Conservation (phyloP, 2,797 vertebrate genomes). For the Enteromius mattozi region DNA sequence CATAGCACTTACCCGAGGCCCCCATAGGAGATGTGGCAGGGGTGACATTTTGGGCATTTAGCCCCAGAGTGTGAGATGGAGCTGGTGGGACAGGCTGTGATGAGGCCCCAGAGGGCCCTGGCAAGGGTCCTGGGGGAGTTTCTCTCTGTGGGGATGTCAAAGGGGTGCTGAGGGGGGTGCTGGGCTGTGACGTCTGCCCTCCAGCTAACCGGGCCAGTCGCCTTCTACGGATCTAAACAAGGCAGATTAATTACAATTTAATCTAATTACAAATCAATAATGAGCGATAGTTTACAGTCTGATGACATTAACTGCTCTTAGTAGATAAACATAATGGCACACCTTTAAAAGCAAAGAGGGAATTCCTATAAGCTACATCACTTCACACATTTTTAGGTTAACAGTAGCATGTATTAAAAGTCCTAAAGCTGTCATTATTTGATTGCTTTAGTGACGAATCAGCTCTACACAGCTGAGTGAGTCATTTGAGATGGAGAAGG, state of each 20-base stretch:
- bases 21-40: constrained; percentile 98
- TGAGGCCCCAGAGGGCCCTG: constrained; percentile 83
- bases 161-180: constrained; percentile 92
- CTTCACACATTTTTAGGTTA: not conserved
- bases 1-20: constrained; percentile 84
- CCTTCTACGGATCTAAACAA: constrained; percentile 90
- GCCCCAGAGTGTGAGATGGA: constrained; percentile 89
- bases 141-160: constrained; percentile 97
- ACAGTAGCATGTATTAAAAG: not conserved
- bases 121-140: constrained; percentile 91
- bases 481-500: constrained; percentile 41
- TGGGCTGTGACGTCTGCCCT: constrained; percentile 92
- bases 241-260: not conserved
- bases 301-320: not conserved
- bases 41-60: constrained; percentile 91
- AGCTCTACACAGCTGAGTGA: constrained; percentile 41
- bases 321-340: not conserved
- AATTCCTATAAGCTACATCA: not conserved
- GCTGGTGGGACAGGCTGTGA: constrained; percentile 83
- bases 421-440: not conserved
- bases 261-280: constrained; percentile 30
- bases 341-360: not conserved
- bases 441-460: not conserved
- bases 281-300: not conserved
- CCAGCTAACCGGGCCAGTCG: constrained; percentile 93